Base-by-base conservation (phyloP, 1,140 invertebrate species). In the Ips nitidus region DNA sequence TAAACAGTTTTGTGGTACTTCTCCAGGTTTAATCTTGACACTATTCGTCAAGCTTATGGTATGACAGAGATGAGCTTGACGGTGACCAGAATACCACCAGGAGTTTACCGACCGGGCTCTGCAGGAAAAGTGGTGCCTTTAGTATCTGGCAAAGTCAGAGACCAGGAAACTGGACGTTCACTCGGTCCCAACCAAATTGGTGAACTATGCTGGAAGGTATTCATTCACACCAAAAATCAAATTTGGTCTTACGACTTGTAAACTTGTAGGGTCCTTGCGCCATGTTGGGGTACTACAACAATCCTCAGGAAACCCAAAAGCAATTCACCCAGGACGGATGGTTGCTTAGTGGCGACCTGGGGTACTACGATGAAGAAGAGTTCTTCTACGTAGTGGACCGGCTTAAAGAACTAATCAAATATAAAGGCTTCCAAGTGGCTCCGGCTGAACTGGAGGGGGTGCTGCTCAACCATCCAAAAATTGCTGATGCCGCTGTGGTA, bases 401-500 rank as follows among this genome's bases (percentile, higher is more conserved):
- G 63, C 75, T 95, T 53, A 97, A 97, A 76, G 94, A 97, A 78
- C 84, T 97, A 5, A 96, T 97, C 68, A 97, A 97, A 82, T 89
- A 90, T 37, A 91, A 90, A 79, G 90, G 89, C 45, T 85, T 86
- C 60, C 90, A 91, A 82, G 88, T 88, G 78, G 83, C 91, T 1
- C 92, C 92, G 61, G 86, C 90, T 5, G 90, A 91, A 79, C 73
- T 93, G 38, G 92, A 94, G 84, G 85, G 84, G 41, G 69, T 93
- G 38, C 76, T 94, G 42, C 77, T 90, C 45, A 83, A 83, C 43
- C 87, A 90, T 80, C 84, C 87, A n/a, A 82, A 79, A 38, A 81
- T 94, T 36, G 80, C 81, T 71, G 91, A 94, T 73, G 89, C 83
- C 7, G 91, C 86, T 2, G 91, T 94, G 1, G 83, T 91, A 61